Evolutionary conservation across 2,113 vertebrate genomes (phyloP).

Genomic region (Bombycilla garrulus): DNA sequence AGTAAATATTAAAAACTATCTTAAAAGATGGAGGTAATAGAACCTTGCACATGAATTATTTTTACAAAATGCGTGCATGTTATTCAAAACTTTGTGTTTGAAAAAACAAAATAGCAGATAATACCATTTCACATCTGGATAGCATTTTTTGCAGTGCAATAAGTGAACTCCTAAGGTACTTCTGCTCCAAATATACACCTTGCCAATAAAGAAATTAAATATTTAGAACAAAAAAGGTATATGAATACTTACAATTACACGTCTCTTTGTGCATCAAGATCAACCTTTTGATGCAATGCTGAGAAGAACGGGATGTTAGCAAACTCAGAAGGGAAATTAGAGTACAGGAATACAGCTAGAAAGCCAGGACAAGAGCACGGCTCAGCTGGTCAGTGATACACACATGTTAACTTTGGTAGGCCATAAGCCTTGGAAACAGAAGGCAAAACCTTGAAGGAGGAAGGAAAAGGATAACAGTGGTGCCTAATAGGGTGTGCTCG

Average conservation of each 20-base stretch:
- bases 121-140: background rate
- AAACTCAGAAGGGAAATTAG: background rate
- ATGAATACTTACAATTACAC: background rate
- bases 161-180: background rate
- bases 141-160: background rate
- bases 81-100: background rate
- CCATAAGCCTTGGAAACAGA: too few relatives aligned
- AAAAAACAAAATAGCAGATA: background rate
- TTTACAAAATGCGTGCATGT: background rate
- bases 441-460: too few relatives aligned
- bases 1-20: background rate
- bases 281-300: background rate
- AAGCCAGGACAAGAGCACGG: too few relatives aligned
- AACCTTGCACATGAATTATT: background rate
- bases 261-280: background rate
- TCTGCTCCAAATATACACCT: background rate
- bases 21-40: background rate
- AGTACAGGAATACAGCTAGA: background rate
- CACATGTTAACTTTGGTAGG: too few relatives aligned
- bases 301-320: background rate
- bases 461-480: too few relatives aligned
- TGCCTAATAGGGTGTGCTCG: too few relatives aligned
- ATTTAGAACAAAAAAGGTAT: background rate
- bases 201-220: background rate
- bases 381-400: too few relatives aligned